Conservation (phyloP, 2,797 vertebrate genomes). For the Numenius phaeopus region DNA sequence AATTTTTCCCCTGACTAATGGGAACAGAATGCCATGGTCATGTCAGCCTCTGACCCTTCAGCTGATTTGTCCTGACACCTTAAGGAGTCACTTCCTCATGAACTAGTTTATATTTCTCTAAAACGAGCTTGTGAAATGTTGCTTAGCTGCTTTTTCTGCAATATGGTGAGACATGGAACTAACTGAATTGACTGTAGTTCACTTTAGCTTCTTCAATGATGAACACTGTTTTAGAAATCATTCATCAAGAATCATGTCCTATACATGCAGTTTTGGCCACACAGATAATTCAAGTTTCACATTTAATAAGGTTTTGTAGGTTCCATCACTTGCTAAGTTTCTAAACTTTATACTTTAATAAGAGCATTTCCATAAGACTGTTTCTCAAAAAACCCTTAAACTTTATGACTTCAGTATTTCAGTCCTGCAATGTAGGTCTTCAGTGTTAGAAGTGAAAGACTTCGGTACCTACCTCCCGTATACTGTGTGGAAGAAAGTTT, state of each 20-base stretch:
- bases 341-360: not conserved
- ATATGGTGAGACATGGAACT: not conserved
- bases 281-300: not conserved
- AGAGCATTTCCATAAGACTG: not conserved
- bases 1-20: not conserved
- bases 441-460: not conserved
- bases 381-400: not conserved
- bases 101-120: not conserved
- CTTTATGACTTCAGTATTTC: not conserved
- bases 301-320: not conserved
- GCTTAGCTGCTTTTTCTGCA: not conserved
- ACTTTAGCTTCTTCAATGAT: not conserved
- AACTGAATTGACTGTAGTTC: not conserved
- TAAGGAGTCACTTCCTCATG: not conserved
- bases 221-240: not conserved
- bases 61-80: not conserved
- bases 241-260: not conserved
- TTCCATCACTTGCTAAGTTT: not conserved
- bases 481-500: not conserved
- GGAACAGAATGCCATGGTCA: not conserved
- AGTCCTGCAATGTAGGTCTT: not conserved
- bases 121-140: not conserved
- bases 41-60: not conserved
- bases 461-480: not conserved
- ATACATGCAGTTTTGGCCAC: not conserved